Evolutionary conservation across 2,113 vertebrate genomes (phyloP), one percentile per base, ranked within the genome.

Genomic region (Etheostoma cragini): DNA sequence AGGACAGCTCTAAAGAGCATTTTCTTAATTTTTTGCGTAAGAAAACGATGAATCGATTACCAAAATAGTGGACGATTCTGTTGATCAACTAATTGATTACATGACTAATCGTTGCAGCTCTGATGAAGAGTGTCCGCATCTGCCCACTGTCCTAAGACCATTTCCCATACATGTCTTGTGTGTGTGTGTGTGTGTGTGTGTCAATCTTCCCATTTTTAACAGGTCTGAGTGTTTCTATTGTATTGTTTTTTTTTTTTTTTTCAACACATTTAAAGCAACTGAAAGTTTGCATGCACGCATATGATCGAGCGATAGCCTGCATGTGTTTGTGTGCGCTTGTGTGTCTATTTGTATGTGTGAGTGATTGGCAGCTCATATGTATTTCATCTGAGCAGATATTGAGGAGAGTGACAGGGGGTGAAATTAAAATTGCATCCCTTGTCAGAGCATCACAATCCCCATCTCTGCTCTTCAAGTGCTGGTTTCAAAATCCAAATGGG

Each of bases 401-500:
- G 88, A 88, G 76, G 13, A 76, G 84, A 93, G 80, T 95, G 94
- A 95, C 94, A 94, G 92, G 87, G 90, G 88, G 90, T 93, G 92
- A 94, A 94, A 95, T 95, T 95, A 94, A 94, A 95, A 94, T 93
- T 90, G 90, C 91, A 91, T 93, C 85, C 90, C 90, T 83, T 90
- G 93, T 94, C 91, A 93, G 86, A 73, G 79, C 90, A 83, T 92
- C 84, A 90, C 84, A 93, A 92, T 88, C 86, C 81, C 74, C 78
- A 85, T 83, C 78, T 91, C 87, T 85, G 74, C 82, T 87, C 87
- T 89, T 90, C 71, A 87, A 93, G 86, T 85, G 85, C 80, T 72
- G 68, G 64, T 92, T 90, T 92, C 82, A 85, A 68, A 89, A 81
- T 66, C 78, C 54, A 80, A 84, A 87, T 68, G 24, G 3, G 30